phyloP scores from a whole-genome alignment of 2,113 vertebrate genomes.

The Eurystomus gularis region DNA sequence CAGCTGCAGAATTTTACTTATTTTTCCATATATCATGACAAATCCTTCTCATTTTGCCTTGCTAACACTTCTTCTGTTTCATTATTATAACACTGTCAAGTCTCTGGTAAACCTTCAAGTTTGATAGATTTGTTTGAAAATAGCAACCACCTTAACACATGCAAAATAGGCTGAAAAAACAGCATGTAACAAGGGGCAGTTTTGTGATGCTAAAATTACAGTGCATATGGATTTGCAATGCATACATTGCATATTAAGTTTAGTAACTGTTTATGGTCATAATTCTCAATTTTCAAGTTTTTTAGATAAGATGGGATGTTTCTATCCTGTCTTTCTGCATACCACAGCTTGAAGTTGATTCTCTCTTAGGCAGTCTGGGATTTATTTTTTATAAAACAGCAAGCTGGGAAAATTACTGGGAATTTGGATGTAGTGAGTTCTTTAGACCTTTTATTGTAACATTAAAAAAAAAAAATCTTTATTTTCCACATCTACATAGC shows the following conservation, averaged over 20 bases:
- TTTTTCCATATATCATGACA: neutral
- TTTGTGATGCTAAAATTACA: slow-evolving; percentile 54
- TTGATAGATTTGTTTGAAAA: slow-evolving; percentile 60
- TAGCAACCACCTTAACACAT: slow-evolving; percentile 47
- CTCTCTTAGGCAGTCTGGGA: neutral
- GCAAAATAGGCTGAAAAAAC: slow-evolving; percentile 51
- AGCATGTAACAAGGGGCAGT: slow-evolving; percentile 37
- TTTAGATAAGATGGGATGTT: neutral
- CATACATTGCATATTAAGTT: slow-evolving; percentile 1
- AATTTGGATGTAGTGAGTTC: neutral
- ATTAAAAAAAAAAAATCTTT: neutral
- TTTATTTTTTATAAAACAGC: neutral
- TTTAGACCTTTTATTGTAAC: neutral
- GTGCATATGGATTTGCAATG: slow-evolving; percentile 14
- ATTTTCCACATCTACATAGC: neutral
- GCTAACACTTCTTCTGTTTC: neutral
- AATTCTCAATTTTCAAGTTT: neutral
- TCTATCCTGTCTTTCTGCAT: neutral
- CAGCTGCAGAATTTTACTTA: neutral
- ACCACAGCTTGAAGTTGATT: neutral
- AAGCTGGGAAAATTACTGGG: neutral
- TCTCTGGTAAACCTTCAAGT: slow-evolving; percentile 44
- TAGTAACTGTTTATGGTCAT: slow-evolving; percentile 8
- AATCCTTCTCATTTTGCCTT: neutral
- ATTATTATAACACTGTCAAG: slow-evolving; percentile 43